These are phyloP conservation scores for Motacilla tschutschensis DNA, from an alignment of 2,113 vertebrate genomes.

Conservation along the genomic window DNA sequence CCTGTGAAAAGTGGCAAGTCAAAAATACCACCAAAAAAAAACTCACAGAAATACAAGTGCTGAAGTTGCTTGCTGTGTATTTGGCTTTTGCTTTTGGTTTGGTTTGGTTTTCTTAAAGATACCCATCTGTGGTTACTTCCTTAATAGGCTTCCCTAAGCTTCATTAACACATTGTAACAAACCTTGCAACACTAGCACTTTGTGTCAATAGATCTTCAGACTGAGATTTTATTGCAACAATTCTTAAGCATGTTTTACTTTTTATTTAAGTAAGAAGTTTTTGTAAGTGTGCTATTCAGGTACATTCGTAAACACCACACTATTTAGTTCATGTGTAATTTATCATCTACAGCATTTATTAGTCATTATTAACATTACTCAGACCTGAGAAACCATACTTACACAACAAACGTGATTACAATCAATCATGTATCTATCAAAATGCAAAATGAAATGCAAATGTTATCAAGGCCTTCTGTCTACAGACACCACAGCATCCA, in stretches of 20 bases:
- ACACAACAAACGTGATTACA: not conserved
- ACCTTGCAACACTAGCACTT: not conserved
- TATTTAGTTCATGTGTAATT: not conserved
- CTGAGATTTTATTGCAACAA: not conserved
- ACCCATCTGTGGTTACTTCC: not conserved
- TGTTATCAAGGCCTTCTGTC: not conserved
- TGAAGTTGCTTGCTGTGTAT: not conserved
- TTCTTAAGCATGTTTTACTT: not conserved
- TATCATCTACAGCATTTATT: not conserved
- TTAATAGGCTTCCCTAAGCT: not conserved
- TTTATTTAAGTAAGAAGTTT: not conserved
- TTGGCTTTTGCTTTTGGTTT: not conserved
- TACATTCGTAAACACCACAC: rapidly evolving
- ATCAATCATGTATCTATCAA: not conserved
- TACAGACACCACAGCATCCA: not conserved
- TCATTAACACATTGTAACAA: not conserved
- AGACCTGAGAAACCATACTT: not conserved
- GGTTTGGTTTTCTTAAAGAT: not conserved
- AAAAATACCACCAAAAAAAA: constrained; percentile 49
- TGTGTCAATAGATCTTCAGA: not conserved
- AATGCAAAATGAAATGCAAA: not conserved
- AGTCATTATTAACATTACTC: not conserved
- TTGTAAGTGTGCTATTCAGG: not conserved
- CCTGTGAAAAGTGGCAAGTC: constrained; percentile 73
- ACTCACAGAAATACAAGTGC: not conserved